These are phyloP conservation scores for Oreotrochilus melanogaster DNA, from an alignment of 2,113 vertebrate species.

Conservation along the genomic window DNA sequence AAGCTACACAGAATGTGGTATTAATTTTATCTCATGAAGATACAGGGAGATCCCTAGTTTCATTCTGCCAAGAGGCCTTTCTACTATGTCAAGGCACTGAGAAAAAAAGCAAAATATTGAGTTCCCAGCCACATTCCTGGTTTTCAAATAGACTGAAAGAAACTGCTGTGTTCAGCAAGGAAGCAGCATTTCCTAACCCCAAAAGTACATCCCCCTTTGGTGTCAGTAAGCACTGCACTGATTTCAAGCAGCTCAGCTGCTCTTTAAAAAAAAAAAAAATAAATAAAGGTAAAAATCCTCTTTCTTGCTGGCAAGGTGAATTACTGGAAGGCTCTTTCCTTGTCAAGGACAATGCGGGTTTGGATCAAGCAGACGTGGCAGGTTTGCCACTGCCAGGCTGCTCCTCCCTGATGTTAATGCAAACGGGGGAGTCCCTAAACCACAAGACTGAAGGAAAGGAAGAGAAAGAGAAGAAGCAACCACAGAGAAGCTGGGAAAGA, in stretches of 20 bases:
- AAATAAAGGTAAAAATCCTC: neutral
- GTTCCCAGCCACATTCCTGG: neutral
- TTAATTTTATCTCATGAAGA: neutral
- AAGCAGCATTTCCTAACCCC: neutral
- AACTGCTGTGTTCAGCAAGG: neutral
- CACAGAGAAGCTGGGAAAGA: fast-evolving
- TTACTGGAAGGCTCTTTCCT: slow-evolving; percentile 1
- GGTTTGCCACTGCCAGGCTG: neutral
- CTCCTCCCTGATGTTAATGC: neutral
- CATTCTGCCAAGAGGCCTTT: neutral
- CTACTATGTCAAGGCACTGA: neutral
- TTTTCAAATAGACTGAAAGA: neutral
- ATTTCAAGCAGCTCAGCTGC: slow-evolving; percentile 3
- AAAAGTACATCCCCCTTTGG: neutral
- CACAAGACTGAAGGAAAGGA: neutral
- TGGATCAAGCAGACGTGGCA: neutral
- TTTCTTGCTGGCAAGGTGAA: slow-evolving; percentile 39
- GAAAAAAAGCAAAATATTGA: slow-evolving; percentile 15
- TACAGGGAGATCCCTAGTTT: neutral
- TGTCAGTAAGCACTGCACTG: neutral
- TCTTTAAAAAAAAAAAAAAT: neutral
- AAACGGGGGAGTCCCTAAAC: neutral
- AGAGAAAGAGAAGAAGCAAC: neutral
- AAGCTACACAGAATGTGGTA: neutral
- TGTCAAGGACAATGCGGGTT: slow-evolving; percentile 51